A percentile compares a stretch with the other conserved stretches of the same genome.
Conservation (phyloP, 1,140 invertebrate species). For the Choristoneura fumiferana region DNA sequence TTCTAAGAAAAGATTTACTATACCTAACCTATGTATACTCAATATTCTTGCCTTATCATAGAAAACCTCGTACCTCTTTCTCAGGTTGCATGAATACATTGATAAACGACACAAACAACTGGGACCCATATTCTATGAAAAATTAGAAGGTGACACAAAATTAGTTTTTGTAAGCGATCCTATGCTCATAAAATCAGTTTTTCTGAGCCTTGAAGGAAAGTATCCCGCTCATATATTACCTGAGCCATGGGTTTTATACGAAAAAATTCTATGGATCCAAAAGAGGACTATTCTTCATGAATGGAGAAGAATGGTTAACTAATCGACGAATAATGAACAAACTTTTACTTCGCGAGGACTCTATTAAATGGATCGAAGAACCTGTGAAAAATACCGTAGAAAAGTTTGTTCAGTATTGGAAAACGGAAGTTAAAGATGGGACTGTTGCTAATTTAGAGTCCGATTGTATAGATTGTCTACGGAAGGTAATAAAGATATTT, state of each 20-base stretch:
- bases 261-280: constrained; percentile 83
- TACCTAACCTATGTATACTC: not conserved
- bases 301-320: constrained; percentile 88
- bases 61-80: constrained; percentile 13
- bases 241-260: constrained; percentile 90
- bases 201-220: constrained; percentile 85
- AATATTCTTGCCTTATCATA: not conserved
- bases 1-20: constrained; percentile 10
- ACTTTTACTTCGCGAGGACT: constrained; percentile 81
- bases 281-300: constrained; percentile 93
- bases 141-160: constrained; percentile 80
- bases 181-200: constrained; percentile 84
- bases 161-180: constrained; percentile 86
- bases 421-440: constrained; percentile 35
- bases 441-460: constrained; percentile 79
- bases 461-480: constrained; percentile 88
- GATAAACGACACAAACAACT: constrained; percentile 84
- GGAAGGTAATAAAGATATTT: constrained; percentile 79
- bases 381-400: constrained; percentile 77
- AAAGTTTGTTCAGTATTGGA: constrained; percentile 73
- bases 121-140: constrained; percentile 87
- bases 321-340: constrained; percentile 86
- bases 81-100: constrained; percentile 82
- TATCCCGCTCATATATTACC: constrained; percentile 89
- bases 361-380: constrained; percentile 64